Evolutionary conservation across 2,888 invertebrate species (phyloP), one percentile per base, ranked within the genome.

Genomic region (Trachelus iudaicus): DNA sequence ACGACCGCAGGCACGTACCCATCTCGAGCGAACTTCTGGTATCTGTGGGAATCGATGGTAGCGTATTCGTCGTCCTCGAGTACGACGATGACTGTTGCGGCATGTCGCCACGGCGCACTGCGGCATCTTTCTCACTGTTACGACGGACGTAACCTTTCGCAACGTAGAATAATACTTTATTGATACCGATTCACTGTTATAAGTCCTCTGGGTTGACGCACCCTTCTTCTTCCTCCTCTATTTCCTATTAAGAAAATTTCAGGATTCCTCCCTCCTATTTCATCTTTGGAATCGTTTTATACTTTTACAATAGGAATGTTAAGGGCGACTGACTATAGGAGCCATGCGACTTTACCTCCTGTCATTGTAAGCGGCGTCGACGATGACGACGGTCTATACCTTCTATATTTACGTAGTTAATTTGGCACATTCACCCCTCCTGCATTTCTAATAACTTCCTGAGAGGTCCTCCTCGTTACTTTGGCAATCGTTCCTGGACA

Each of bases 21-120:
- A 94, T 77, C 91, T 90, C 76, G 91, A 88, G 76, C 94, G 92
- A 73, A 93, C 93, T 85, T 91, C 90, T 83, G 92, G 91, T 88
- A 93, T 93, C 82, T 93, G 93, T 56, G 94, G 94, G 88, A 94
- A 94, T 82, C 94, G 93, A 89, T 94, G 94, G 90, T 94, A 94
- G 78, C 93, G 92, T 81, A 94, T 93, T 79, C 93, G 91, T 79
- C 93, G 92, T 76, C 93, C 93, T 82, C 93, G 92, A 75, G 93
- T 93, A 84, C 93, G 93, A 78, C 94, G 92, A 88, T 94, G 93
- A 87, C 93, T 93, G 86, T 93, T 94, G 85, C 92, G 92, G 89
- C 94, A 94, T 84, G 92, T 93, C 83, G 92, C 91, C 77, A 94
- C 93, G 81, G 94, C 93, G 90, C 94, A 94, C 92, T 94, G 94